These are phyloP conservation scores for Scaptomyza parva DNA, from an alignment of 2,888 invertebrate species.

Conservation along the genomic window DNA sequence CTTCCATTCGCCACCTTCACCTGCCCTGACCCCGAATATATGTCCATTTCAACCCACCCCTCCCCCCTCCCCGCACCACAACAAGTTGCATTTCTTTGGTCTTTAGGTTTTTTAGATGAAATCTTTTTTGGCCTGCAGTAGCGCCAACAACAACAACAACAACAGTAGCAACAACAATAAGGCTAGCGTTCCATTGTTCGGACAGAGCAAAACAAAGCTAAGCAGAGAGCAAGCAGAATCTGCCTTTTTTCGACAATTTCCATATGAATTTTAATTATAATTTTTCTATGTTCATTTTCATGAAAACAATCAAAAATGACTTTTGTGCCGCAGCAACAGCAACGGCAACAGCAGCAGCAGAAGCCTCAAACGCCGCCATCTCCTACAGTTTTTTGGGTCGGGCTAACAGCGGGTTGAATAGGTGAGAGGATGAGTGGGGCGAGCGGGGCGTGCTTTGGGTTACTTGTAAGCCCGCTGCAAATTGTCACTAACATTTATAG, in stretches of 20 bases:
- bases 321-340: conserved; percentile 66
- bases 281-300: conserved; percentile 81
- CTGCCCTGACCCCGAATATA: conserved; percentile 26
- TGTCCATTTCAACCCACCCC: conserved; percentile 40
- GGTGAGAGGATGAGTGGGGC: neutral
- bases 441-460: conserved; percentile 4
- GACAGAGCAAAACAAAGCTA: conserved; percentile 21
- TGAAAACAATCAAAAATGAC: conserved; percentile 81
- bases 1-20: conserved; percentile 2
- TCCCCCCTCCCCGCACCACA: conserved; percentile 9
- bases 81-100: conserved; percentile 77
- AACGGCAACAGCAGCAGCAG: conserved; percentile 40
- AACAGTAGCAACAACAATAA: conserved; percentile 35
- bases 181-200: conserved; percentile 49
- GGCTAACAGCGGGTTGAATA: neutral
- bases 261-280: conserved; percentile 81
- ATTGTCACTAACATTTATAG: conserved; percentile 75
- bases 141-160: conserved; percentile 35
- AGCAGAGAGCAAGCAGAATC: conserved; percentile 24
- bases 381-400: conserved; percentile 1
- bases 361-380: conserved; percentile 32
- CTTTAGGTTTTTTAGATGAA: conserved; percentile 69
- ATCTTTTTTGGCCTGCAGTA: conserved; percentile 73
- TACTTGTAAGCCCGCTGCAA: conserved; percentile 58
- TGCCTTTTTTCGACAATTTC: conserved; percentile 67